A percentile compares a stretch with the other conserved stretches of the same genome.
phyloP scores from a whole-genome alignment of 2,888 invertebrate genomes.

The Hylaea fasciaria region DNA sequence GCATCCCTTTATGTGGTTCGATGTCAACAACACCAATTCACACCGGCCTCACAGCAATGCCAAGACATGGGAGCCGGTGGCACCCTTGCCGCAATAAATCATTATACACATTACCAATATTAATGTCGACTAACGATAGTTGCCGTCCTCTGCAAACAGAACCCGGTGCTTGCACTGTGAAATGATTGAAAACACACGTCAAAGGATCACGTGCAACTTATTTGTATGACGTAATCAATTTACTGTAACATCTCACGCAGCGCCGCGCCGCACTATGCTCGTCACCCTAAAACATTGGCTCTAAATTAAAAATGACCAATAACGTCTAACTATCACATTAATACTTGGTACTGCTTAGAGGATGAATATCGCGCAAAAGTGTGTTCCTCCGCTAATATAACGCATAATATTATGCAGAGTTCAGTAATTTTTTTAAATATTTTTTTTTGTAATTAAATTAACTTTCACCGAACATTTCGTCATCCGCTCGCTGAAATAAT shows the following conservation, averaged over 20 bases:
- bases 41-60: conserved; percentile 4
- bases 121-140: conserved; percentile 52
- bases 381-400: no score
- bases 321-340: no score
- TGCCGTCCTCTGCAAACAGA: conserved; percentile 41
- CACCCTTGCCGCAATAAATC: conserved; percentile 53
- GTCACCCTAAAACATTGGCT: no score
- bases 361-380: no score
- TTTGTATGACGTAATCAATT: not conserved
- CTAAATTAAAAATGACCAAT: no score
- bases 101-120: conserved; percentile 62
- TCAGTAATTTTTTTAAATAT: no score
- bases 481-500: conserved; percentile 9
- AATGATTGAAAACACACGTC: conserved; percentile 33
- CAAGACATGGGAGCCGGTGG: conserved; percentile 29
- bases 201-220: not conserved
- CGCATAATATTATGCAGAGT: no score
- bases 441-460: no score
- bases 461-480: no score
- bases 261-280: no score
- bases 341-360: no score
- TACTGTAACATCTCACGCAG: no score
- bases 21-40: conserved; percentile 24
- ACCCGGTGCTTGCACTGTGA: conserved; percentile 45
- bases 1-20: not conserved